These are phyloP conservation scores for Eulemur coronatus DNA, from an alignment of 2,797 vertebrate species.

Conservation along the genomic window DNA sequence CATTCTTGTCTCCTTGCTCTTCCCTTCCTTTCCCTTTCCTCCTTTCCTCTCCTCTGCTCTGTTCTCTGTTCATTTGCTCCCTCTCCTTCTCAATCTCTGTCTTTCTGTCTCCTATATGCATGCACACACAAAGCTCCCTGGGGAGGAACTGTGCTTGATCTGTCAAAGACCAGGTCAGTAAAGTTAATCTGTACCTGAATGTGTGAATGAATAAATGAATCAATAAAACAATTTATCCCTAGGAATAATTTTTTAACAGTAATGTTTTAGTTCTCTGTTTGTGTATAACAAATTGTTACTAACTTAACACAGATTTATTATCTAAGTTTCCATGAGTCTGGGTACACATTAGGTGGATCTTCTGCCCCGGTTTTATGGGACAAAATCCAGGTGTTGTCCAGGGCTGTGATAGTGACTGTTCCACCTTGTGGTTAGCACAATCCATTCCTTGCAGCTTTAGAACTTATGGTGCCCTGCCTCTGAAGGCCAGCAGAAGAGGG, in stretches of 20 bases:
- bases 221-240: background rate
- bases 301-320: background rate
- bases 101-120: too few relatives aligned
- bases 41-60: background rate
- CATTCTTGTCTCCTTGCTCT: background rate
- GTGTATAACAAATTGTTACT: background rate
- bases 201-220: background rate
- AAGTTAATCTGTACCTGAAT: background rate
- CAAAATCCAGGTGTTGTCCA: background rate
- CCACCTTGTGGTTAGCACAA: background rate
- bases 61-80: too few relatives aligned
- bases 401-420: background rate
- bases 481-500: background rate
- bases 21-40: too few relatives aligned
- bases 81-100: too few relatives aligned
- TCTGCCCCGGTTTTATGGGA: background rate
- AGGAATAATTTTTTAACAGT: background rate
- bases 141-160: background rate
- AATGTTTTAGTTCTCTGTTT: background rate
- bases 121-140: background rate
- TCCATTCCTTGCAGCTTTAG: background rate
- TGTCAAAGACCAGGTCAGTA: background rate
- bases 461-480: background rate
- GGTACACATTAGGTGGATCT: background rate
- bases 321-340: background rate